A percentile compares a stretch with the other conserved stretches of the same genome.
phyloP scores from a whole-genome alignment of 2,888 invertebrate genomes.

The Nemurella pictetii region DNA sequence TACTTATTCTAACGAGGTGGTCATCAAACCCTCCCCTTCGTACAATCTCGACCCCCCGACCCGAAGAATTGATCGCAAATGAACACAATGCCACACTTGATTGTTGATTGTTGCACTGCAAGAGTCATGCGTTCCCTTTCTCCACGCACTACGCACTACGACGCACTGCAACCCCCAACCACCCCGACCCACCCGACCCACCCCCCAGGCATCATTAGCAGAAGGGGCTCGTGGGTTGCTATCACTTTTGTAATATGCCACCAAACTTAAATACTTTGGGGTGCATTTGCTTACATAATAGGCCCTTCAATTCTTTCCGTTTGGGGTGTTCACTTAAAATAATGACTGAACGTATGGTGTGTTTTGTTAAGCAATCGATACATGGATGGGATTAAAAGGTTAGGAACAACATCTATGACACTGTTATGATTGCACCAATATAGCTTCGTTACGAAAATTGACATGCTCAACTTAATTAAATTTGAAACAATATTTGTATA shows the following conservation, averaged over 20 bases:
- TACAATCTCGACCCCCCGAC: neutral
- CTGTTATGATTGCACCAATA: too few species aligned
- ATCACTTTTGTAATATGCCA: neutral
- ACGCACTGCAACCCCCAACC: neutral
- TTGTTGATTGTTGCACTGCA: conserved; percentile 4
- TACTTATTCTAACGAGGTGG: neutral
- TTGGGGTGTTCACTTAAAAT: neutral
- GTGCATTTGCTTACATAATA: neutral
- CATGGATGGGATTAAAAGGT: too few species aligned
- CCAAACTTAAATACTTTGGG: neutral
- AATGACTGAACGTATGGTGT: neutral
- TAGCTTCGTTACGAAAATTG: too few species aligned
- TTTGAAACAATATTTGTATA: too few species aligned
- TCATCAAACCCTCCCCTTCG: neutral
- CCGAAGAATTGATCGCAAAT: neutral
- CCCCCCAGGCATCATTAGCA: neutral
- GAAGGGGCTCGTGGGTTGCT: neutral
- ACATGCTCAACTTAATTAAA: too few species aligned
- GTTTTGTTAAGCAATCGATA: neutral
- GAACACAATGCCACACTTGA: neutral
- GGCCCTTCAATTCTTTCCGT: neutral
- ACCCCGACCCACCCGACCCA: neutral
- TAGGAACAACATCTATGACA: too few species aligned
- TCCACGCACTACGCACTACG: neutral
- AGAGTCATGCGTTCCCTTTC: neutral